A percentile compares a stretch with the other conserved stretches of the same genome.
phyloP scores from a whole-genome alignment of 2,797 vertebrate species.

The Myotis findleyi region DNA sequence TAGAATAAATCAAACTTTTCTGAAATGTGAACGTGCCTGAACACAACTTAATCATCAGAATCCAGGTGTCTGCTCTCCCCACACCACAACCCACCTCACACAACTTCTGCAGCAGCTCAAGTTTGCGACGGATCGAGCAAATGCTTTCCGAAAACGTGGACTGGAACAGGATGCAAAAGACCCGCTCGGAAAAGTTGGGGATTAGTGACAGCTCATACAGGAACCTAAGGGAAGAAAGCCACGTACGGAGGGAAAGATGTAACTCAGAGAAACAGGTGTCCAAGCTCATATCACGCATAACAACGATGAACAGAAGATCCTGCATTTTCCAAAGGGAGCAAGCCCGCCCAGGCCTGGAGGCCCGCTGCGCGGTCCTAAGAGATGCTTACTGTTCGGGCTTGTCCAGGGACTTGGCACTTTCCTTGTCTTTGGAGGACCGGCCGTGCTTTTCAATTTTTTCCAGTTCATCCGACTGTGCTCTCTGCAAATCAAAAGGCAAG shows the following conservation, averaged over 20 bases:
- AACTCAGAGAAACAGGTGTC: neutral
- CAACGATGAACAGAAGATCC: neutral
- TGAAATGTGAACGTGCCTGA: constrained; percentile 73
- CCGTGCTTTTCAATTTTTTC: constrained; percentile 96
- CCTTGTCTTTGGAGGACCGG: constrained; percentile 93
- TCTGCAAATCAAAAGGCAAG: constrained; percentile 87
- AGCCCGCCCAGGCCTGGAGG: fast-evolving
- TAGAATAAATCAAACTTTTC: constrained; percentile 68
- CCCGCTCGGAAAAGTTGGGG: constrained; percentile 96
- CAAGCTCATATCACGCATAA: neutral
- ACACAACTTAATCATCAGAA: constrained; percentile 69
- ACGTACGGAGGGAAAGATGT: constrained; percentile 6
- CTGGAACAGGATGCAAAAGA: constrained; percentile 98
- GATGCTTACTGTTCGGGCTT: constrained; percentile 97
- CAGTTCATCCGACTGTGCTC: constrained; percentile 96
- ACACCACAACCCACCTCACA: constrained; percentile 91
- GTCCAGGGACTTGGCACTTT: constrained; percentile 94
- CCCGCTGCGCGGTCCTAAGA: neutral
- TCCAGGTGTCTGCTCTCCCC: constrained; percentile 21
- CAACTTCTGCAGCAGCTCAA: constrained; percentile 94
- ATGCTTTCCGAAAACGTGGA: constrained; percentile 96
- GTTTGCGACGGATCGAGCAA: constrained; percentile 92
- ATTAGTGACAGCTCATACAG: constrained; percentile 96
- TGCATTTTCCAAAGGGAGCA: neutral
- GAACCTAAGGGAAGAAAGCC: constrained; percentile 90